These are phyloP conservation scores for Alethe castanea DNA, from an alignment of 2,113 vertebrate species.

Conservation along the genomic window DNA sequence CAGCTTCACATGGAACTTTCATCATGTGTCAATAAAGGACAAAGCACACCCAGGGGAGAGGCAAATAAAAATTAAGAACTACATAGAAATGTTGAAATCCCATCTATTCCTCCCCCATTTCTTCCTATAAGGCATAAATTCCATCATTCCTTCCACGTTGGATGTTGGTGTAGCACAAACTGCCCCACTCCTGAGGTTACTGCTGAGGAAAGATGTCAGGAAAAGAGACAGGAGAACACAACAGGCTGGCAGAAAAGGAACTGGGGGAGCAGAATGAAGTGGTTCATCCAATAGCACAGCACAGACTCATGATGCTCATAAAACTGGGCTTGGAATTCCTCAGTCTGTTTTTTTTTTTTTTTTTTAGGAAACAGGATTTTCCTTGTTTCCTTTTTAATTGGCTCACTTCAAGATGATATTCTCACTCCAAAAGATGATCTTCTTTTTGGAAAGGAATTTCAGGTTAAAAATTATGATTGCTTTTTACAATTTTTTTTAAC, in stretches of 20 bases:
- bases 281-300: not conserved
- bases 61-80: conserved; percentile 29
- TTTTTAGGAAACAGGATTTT: not conserved
- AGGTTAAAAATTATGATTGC: not conserved
- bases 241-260: not conserved
- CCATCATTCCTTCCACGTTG: not conserved
- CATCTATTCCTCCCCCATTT: not conserved
- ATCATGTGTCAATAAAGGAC: conserved; percentile 36
- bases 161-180: not conserved
- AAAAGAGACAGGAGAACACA: not conserved
- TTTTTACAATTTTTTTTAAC: not conserved
- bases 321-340: not conserved
- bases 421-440: not conserved
- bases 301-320: not conserved
- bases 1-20: not conserved
- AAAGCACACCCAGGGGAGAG: not conserved
- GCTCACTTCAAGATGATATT: not conserved
- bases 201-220: not conserved
- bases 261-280: not conserved
- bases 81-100: not conserved
- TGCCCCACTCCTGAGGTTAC: no score
- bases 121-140: not conserved
- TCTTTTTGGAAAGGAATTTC: not conserved
- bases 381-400: not conserved
- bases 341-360: not conserved